phyloP scores from a whole-genome alignment of 1,140 invertebrate genomes.

The Matsumurasca onukii region DNA sequence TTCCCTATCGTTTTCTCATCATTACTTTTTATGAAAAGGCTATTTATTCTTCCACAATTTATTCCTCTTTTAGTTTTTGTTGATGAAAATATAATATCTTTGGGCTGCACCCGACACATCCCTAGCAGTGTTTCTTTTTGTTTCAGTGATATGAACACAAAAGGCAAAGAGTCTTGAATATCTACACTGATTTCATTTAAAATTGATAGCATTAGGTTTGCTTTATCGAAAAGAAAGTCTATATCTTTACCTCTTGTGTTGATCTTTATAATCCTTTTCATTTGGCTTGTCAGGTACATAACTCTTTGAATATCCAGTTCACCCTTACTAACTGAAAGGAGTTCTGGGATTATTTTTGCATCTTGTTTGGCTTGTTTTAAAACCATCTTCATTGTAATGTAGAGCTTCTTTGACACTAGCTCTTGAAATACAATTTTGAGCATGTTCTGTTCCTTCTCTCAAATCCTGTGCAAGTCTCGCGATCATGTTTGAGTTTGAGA shows the following conservation, averaged over 20 bases:
- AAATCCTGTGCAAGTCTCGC: neutral
- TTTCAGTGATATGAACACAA: neutral
- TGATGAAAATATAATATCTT: neutral
- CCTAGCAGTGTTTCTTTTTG: neutral
- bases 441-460: slow-evolving; percentile 1
- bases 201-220: neutral
- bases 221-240: neutral
- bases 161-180: neutral
- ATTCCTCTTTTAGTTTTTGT: neutral
- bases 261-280: too few species aligned
- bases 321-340: neutral
- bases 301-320: neutral
- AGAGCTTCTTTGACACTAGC: neutral
- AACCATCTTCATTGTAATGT: neutral
- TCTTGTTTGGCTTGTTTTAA: neutral
- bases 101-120: neutral
- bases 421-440: neutral
- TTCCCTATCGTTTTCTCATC: neutral
- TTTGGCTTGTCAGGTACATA: neutral
- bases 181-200: neutral
- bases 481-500: neutral
- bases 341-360: too few species aligned
- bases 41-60: slow-evolving; percentile 2
- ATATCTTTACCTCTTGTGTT: neutral
- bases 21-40: neutral